phyloP scores from a whole-genome alignment of 1,140 invertebrate species.

The Hycleus phaleratus region DNA sequence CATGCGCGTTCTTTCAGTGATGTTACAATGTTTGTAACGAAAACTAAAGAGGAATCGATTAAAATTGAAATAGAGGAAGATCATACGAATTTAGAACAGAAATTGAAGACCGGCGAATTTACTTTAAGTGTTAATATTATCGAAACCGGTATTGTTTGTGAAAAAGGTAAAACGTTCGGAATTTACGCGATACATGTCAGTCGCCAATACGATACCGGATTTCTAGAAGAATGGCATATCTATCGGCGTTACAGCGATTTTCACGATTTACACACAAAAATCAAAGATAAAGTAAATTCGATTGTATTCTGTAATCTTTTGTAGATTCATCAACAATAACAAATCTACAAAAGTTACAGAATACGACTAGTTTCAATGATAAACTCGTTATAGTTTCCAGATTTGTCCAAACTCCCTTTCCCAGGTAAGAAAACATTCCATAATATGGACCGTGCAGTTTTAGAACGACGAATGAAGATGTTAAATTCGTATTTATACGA shows the following conservation, averaged over 20 bases:
- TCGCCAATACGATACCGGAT: constrained; percentile 54
- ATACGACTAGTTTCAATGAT: background rate
- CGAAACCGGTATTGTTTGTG: constrained; percentile 66
- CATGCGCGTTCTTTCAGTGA: constrained; percentile 35
- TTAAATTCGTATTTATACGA: constrained; percentile 76
- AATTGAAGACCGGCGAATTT: constrained; percentile 51
- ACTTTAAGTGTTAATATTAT: constrained; percentile 59
- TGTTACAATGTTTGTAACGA: constrained; percentile 30
- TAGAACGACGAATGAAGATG: constrained; percentile 79
- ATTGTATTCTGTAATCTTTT: too few species aligned
- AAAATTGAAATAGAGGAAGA: constrained; percentile 7
- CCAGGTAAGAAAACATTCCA: constrained; percentile 92
- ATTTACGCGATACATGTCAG: constrained; percentile 83
- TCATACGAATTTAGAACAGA: constrained; percentile 39
- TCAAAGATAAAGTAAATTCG: constrained; percentile 57
- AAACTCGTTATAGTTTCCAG: constrained; percentile 59
- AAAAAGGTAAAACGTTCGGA: constrained; percentile 76
- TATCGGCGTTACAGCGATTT: constrained; percentile 87
- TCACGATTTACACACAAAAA: constrained; percentile 73
- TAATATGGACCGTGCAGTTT: constrained; percentile 78
- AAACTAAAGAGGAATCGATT: constrained; percentile 15
- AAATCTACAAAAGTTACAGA: too few species aligned
- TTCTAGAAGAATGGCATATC: constrained; percentile 70
- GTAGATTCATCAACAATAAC: too few species aligned
- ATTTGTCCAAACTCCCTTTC: constrained; percentile 71